Evolutionary conservation across 2,888 invertebrate species (phyloP).

Genomic region (Notocelia uddmanniana): DNA sequence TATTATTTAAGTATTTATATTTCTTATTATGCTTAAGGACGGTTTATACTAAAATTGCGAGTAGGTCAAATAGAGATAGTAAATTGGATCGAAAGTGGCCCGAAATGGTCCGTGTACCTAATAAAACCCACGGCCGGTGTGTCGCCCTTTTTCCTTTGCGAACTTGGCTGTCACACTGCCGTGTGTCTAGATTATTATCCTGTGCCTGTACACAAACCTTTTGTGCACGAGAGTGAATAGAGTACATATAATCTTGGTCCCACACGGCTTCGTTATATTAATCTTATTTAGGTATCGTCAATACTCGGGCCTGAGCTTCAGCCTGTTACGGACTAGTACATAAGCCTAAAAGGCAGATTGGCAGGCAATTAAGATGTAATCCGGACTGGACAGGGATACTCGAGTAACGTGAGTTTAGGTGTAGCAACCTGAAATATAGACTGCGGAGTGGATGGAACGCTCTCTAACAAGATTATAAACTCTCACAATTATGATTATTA

Average conservation of each 20-base stretch:
- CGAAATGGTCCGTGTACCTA: too few species aligned
- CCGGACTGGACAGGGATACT: conserved; percentile 9
- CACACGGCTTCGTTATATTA: conserved; percentile 1
- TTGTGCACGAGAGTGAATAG: background rate
- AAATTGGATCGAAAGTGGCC: too few species aligned
- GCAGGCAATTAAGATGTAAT: conserved; percentile 30
- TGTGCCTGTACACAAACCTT: background rate
- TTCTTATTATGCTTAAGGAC: too few species aligned
- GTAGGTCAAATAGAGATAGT: too few species aligned
- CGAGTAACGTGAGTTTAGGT: background rate
- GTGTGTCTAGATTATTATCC: too few species aligned
- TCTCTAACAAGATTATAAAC: background rate
- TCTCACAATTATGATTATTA: background rate
- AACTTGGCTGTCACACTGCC: too few species aligned
- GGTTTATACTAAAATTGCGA: too few species aligned
- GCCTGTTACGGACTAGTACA: conserved; percentile 6
- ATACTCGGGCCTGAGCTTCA: conserved; percentile 8
- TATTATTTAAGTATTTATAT: too few species aligned
- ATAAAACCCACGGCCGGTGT: too few species aligned
- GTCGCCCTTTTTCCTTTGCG: too few species aligned
- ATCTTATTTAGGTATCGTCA: conserved; percentile 3
- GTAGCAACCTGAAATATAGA: conserved; percentile 1
- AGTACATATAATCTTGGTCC: background rate
- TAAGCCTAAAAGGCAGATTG: conserved; percentile 32
- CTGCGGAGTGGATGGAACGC: background rate